phyloP scores from a whole-genome alignment of 2,888 invertebrate genomes.

The Allygus modestus region DNA sequence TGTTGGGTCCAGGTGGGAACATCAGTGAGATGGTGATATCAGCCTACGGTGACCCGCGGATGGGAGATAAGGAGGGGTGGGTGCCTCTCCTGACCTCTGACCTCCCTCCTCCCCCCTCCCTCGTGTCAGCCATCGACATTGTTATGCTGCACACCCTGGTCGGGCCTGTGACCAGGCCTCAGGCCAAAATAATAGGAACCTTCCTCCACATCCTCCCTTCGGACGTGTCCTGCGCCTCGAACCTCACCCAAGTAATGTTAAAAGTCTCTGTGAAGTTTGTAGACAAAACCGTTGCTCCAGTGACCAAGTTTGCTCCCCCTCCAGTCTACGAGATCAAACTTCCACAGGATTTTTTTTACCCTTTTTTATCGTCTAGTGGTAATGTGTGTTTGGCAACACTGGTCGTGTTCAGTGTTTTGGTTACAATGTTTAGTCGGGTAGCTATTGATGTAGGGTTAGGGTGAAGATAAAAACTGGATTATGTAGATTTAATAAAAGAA shows the following conservation, averaged over 20 bases:
- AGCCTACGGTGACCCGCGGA: constrained; percentile 76
- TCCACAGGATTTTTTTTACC: constrained; percentile 87
- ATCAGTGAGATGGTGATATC: constrained; percentile 58
- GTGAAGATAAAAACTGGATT: too few relatives aligned
- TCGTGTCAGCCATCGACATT: constrained; percentile 73
- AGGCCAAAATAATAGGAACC: constrained; percentile 75
- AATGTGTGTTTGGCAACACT: neutral
- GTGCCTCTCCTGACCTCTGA: constrained; percentile 75
- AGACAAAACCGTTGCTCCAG: constrained; percentile 76
- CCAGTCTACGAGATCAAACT: constrained; percentile 82
- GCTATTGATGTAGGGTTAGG: neutral
- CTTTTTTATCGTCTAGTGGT: constrained; percentile 74
- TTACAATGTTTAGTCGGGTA: neutral
- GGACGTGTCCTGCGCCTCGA: neutral
- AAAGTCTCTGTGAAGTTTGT: constrained; percentile 74
- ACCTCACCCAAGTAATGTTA: constrained; percentile 67
- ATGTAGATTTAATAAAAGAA: too few relatives aligned
- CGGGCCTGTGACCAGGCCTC: constrained; percentile 75
- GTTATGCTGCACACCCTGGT: constrained; percentile 76
- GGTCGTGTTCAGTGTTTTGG: neutral
- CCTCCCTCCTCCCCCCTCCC: constrained; percentile 72
- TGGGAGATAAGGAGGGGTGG: constrained; percentile 75
- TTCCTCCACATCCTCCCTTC: constrained; percentile 7
- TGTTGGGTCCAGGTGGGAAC: constrained; percentile 37
- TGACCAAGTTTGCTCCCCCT: constrained; percentile 77